These are phyloP conservation scores for Zosterops borbonicus DNA, from an alignment of 2,113 vertebrate genomes.

Conservation along the genomic window DNA sequence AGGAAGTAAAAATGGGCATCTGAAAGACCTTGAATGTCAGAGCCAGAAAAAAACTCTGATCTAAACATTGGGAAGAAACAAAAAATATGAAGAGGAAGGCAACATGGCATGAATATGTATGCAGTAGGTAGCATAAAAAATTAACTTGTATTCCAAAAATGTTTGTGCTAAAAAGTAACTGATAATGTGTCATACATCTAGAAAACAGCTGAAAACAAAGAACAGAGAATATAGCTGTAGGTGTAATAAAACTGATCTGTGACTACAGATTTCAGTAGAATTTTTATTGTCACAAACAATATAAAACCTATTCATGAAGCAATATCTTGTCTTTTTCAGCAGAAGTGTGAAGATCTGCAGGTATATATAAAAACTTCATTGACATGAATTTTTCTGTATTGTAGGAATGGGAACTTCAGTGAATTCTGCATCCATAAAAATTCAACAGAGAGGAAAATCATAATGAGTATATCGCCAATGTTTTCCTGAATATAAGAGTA, in stretches of 20 bases:
- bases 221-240: neutral
- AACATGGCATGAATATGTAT: neutral
- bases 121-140: neutral
- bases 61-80: neutral
- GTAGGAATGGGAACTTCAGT: neutral
- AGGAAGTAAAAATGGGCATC: neutral
- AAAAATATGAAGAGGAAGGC: neutral
- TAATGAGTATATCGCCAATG: neutral
- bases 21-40: neutral
- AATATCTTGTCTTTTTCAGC: neutral
- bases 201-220: conserved; percentile 9
- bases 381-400: neutral
- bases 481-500: neutral
- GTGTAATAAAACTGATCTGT: neutral
- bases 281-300: neutral
- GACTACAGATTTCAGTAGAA: conserved; percentile 36
- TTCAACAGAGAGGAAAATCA: neutral
- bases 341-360: neutral
- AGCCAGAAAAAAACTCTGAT: neutral
- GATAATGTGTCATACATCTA: neutral
- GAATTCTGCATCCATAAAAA: neutral
- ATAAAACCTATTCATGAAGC: conserved; percentile 8
- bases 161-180: neutral
- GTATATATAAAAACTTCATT: neutral
- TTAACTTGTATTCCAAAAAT: neutral